Base-by-base conservation (phyloP, 1,140 invertebrate species). In the Conopomorpha cramerella region DNA sequence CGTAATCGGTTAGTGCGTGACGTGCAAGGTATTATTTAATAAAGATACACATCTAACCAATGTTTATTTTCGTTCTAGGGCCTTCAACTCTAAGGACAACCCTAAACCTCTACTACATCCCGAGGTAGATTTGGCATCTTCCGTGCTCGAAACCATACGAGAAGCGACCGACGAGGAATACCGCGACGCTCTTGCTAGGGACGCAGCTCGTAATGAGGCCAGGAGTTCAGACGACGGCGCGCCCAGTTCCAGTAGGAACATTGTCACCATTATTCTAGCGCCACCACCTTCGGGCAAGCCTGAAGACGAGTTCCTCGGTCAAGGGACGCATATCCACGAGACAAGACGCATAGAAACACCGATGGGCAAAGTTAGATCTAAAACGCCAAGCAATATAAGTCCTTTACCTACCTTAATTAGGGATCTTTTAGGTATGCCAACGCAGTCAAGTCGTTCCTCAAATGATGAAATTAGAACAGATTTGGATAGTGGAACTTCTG, bases 81-180 rank as follows among this genome's bases (percentile, higher is more conserved):
- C 47, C 25, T 3, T 31, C 2, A 41, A 45, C 1, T 16, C 38
- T 36, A 58, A 56, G 34, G 45, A 50, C 14, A 51, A 66, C 7
- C 29, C 35, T 0, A 68, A 70, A 15, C 63, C 56, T 6, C 48
- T 74, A 10, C 36, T 76, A 12, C 48, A 61, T 31, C 71, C 67
- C 28, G 67, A 76, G 56, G 66, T 76, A 1, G 60, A 46, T 16
- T 53, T 76, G 13, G 71, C 67, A 0, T 68, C 67, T 8, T 72
- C 67, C 0, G 64, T 76, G 18, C 43, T 76, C 23, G 53, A 76
- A 40, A 72, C 67, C 28, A 40, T 76, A 19, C 51, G 49, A 3
- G 51, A 64, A 39, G 67, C 55, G 3, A 71, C 71, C 1, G 64
- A 76, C 16, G 59, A 71, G 42, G 67, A 72, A 38, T 76, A 76